Conservation (phyloP, 2,797 vertebrate genomes). For the Galaxias olidus region DNA sequence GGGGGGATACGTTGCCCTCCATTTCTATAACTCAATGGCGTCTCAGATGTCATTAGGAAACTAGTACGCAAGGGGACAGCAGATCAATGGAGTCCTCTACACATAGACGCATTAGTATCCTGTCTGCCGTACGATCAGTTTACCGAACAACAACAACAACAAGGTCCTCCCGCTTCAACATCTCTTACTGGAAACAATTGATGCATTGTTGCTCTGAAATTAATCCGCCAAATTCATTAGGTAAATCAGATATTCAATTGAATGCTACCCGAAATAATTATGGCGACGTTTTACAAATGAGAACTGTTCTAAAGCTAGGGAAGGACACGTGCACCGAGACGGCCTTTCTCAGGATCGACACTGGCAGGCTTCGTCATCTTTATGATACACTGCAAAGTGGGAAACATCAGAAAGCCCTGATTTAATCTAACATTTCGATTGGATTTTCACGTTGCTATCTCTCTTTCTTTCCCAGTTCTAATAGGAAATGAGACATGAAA, state of each 20-base stretch:
- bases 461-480: conserved; percentile 37
- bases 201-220: conserved; percentile 90
- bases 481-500: conserved; percentile 47
- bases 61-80: conserved; percentile 76
- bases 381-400: conserved; percentile 41
- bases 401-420: conserved; percentile 37
- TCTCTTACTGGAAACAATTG: conserved; percentile 88
- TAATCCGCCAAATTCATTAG: conserved; percentile 90
- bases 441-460: conserved; percentile 43
- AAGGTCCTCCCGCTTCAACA: conserved; percentile 60
- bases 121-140: conserved; percentile 83
- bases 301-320: conserved; percentile 46
- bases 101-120: conserved; percentile 77
- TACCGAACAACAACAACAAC: conserved; percentile 73
- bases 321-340: conserved; percentile 34
- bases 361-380: conserved; percentile 55
- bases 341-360: conserved; percentile 48
- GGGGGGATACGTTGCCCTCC: conserved; percentile 52
- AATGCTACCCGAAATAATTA: conserved; percentile 70
- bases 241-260: conserved; percentile 86
- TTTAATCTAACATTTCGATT: conserved; percentile 50
- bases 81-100: conserved; percentile 86
- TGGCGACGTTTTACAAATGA: conserved; percentile 68
- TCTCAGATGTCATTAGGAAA: conserved; percentile 87
- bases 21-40: conserved; percentile 74